These are phyloP conservation scores for Danio kyathit DNA, from an alignment of 2,797 vertebrate genomes.

Conservation along the genomic window DNA sequence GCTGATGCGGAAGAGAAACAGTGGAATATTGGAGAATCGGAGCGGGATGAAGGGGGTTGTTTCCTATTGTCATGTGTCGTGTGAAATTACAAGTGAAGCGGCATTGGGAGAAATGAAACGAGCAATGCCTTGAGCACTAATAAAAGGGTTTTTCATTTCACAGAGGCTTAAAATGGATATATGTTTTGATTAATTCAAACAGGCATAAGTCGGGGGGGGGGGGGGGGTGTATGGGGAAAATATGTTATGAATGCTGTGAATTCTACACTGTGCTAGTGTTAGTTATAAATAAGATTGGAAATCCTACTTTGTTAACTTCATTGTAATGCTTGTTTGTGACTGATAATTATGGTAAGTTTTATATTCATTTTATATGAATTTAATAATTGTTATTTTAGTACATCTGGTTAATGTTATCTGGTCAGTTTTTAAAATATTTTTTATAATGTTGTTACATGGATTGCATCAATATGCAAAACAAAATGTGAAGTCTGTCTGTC, in stretches of 20 bases:
- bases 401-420: too few relatives aligned
- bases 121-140: neutral
- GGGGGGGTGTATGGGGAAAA: too few relatives aligned
- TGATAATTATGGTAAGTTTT: too few relatives aligned
- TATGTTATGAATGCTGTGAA: neutral
- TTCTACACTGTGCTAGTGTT: neutral
- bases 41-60: neutral
- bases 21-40: constrained; percentile 4
- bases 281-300: neutral
- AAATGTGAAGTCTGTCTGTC: too few relatives aligned
- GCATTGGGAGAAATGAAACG: neutral
- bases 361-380: too few relatives aligned
- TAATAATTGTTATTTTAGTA: neutral
- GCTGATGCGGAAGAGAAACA: constrained; percentile 37
- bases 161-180: neutral
- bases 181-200: neutral
- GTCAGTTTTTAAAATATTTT: too few relatives aligned
- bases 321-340: neutral
- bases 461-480: too few relatives aligned
- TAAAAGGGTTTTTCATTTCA: neutral
- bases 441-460: too few relatives aligned
- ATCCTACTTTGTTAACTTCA: neutral
- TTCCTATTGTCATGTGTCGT: constrained; percentile 14
- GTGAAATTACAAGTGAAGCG: constrained; percentile 19
- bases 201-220: neutral